phyloP scores from a whole-genome alignment of 2,797 vertebrate genomes.

The Intellagama lesueurii region DNA sequence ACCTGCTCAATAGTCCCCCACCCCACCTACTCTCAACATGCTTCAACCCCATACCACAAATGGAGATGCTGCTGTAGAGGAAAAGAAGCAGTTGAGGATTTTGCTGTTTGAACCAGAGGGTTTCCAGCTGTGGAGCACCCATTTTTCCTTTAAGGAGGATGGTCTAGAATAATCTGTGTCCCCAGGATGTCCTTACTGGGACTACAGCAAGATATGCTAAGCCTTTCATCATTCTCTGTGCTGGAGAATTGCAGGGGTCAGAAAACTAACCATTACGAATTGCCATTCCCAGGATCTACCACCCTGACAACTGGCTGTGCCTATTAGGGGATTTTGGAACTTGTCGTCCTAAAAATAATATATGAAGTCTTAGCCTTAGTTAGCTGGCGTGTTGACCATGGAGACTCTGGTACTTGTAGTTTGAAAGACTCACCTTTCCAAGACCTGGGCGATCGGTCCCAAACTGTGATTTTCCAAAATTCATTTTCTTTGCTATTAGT shows the following conservation, averaged over 20 bases:
- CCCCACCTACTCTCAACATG: too few species aligned
- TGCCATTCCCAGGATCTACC: neutral
- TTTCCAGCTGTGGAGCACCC: too few species aligned
- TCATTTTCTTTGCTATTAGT: neutral
- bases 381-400: neutral
- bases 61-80: too few species aligned
- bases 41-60: too few species aligned
- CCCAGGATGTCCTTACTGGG: neutral
- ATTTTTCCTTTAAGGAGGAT: too few species aligned
- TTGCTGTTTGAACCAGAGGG: too few species aligned
- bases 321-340: neutral
- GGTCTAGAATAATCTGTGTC: neutral
- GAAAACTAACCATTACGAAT: neutral
- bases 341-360: neutral
- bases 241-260: neutral
- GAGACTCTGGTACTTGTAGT: neutral
- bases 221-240: neutral
- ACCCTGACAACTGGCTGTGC: neutral
- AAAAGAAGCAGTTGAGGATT: too few species aligned
- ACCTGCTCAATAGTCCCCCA: too few species aligned
- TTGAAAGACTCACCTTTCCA: neutral
- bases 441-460: neutral
- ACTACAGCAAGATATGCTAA: neutral
- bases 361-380: too few species aligned
- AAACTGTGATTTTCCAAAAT: neutral